Percentiles rank a stretch among this genome's conserved stretches.
Evolutionary conservation across 2,888 invertebrate genomes (phyloP).

Genomic region (Tetropium fuscum): DNA sequence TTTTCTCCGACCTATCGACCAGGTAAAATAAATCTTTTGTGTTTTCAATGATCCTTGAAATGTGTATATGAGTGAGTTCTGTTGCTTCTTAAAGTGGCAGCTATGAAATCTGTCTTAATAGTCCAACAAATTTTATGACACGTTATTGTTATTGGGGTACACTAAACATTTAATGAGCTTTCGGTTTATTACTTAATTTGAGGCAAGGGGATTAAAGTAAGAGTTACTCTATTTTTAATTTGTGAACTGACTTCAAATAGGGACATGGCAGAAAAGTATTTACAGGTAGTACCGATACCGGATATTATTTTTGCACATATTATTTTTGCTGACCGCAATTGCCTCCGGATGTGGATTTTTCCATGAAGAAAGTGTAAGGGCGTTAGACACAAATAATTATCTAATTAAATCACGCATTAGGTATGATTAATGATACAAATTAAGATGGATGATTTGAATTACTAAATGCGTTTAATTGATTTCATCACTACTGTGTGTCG

Average conservation of each 20-base stretch:
- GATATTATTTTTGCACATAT: no score
- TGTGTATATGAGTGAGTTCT: constrained; percentile 10
- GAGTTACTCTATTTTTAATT: not conserved
- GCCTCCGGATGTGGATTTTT: no score
- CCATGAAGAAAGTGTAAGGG: no score
- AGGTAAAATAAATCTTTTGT: constrained; percentile 28
- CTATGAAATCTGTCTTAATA: constrained; percentile 26
- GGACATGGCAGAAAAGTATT: not conserved
- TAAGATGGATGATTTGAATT: no score
- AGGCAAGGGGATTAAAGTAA: not conserved
- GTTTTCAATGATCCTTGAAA: constrained; percentile 17
- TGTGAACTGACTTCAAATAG: no score
- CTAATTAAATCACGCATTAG: no score
- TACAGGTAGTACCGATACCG: no score
- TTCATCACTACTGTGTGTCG: constrained; percentile 4
- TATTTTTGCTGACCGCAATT: no score
- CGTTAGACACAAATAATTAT: no score
- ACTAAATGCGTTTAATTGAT: constrained; percentile 5
- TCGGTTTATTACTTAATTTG: not conserved
- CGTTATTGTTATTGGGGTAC: constrained; percentile 7
- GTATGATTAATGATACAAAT: no score
- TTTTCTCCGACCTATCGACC: constrained; percentile 11
- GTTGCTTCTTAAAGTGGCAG: constrained; percentile 17
- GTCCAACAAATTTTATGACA: constrained; percentile 7
- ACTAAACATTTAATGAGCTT: constrained; percentile 12